Conservation (phyloP, 2,113 vertebrate genomes). For the Hemiscyllium ocellatum region DNA sequence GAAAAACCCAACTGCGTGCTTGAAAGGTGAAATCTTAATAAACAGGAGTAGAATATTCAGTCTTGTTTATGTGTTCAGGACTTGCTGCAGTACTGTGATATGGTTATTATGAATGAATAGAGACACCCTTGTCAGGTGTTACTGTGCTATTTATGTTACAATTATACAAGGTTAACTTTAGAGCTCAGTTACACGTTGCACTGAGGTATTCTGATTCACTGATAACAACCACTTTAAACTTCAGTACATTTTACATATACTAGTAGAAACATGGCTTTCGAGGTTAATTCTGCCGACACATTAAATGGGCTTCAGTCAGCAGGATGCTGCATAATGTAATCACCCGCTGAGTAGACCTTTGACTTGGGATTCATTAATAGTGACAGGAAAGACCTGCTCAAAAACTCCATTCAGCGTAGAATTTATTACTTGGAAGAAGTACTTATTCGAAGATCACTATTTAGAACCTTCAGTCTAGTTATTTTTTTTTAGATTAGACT, state of each 20-base stretch:
- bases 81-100: too few relatives aligned
- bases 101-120: neutral
- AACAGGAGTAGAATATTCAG: neutral
- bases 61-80: neutral
- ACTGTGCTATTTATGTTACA: neutral
- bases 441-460: neutral
- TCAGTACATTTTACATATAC: neutral
- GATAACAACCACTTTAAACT: slow-evolving; percentile 18
- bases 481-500: too few relatives aligned
- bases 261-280: neutral
- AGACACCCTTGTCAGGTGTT: neutral
- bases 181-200: neutral
- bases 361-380: slow-evolving; percentile 7
- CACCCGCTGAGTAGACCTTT: slow-evolving; percentile 22
- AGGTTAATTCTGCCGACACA: neutral
- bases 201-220: neutral
- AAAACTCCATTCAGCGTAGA: slow-evolving; percentile 14
- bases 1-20: neutral
- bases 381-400: slow-evolving; percentile 11
- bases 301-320: slow-evolving; percentile 15
- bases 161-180: neutral
- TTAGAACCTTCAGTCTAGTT: neutral
- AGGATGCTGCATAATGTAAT: slow-evolving; percentile 5
- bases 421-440: neutral
- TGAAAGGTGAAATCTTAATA: neutral